Evolutionary conservation across 2,888 invertebrate species (phyloP).

Genomic region (Salticus scenicus): DNA sequence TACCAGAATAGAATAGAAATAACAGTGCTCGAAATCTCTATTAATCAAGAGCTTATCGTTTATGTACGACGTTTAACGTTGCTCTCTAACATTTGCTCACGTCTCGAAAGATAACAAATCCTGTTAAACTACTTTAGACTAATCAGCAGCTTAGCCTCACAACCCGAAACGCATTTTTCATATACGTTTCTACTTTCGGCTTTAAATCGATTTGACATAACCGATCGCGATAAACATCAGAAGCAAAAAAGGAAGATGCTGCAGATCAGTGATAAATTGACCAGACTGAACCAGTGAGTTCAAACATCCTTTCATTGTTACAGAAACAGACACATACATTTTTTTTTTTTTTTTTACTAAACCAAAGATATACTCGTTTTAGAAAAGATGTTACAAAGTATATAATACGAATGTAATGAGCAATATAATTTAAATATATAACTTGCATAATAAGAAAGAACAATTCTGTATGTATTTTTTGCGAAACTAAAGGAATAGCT

Average conservation of each 20-base stretch:
- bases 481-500: no score
- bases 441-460: no score
- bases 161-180: background rate
- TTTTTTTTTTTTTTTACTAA: no score
- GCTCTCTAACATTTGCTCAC: background rate
- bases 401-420: no score
- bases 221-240: background rate
- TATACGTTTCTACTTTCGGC: background rate
- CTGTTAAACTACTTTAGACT: background rate
- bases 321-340: no score
- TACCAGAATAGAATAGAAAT: background rate
- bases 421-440: no score
- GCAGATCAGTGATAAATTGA: background rate
- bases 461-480: no score
- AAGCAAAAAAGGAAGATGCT: background rate
- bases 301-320: no score
- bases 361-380: no score
- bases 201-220: background rate
- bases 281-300: background rate
- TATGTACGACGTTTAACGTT: background rate
- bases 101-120: background rate
- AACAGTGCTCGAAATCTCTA: background rate
- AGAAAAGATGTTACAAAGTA: no score
- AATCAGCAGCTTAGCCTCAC: background rate
- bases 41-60: constrained; percentile 8